Evolutionary conservation across 2,113 vertebrate species (phyloP), one percentile per base, ranked within the genome.

Genomic region (Malurus elegans): DNA sequence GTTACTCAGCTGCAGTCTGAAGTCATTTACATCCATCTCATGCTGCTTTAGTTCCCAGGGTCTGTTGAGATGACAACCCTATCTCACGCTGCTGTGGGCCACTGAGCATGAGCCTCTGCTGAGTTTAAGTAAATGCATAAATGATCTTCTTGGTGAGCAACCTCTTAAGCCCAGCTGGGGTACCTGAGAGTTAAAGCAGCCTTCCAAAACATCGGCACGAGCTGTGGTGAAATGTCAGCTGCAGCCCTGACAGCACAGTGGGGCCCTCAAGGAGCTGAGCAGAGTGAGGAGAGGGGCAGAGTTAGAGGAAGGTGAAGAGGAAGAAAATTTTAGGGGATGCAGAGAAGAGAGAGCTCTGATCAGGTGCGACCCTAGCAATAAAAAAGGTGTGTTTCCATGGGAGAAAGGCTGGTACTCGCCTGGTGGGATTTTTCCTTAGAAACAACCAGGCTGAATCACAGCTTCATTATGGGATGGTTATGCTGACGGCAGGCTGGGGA

Each of bases 91-190:
- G 93, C 93, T 96, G 78, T 83, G 92, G 90, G 64, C 86, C 70
- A 73, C 82, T 91, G 91, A 92, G 87, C 76, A 89, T 64, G 87
- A 88, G 44, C 67, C 93, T 88, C 73, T 8, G 2, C 84, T 76
- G 89, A 51, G 45, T 83, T 95, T 80, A 92, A 79, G 86, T 91
- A 91, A 96, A 95, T 71, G 86, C 28, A 82, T 47, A 92, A 93
- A 89, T 78, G 81, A 95, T 82, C 65, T 95, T 94, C 92, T 58
- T 82, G 88, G 72, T 88, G 88, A 93, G 65, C 74, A 86, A 61
- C 31, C 72, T 92, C 83, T 86, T 92, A 78, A 88, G 45, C 88
- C 86, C 71, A 78, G 92, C 86, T 95, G 91, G 86, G 85, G 69
- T 91, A 95, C 79, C 92, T 92, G 85, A 76, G 90, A 73, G 38